These are phyloP conservation scores for Lepidocyrtoides sp. DNA, from an alignment of 2,888 invertebrate species.

Conservation along the genomic window DNA sequence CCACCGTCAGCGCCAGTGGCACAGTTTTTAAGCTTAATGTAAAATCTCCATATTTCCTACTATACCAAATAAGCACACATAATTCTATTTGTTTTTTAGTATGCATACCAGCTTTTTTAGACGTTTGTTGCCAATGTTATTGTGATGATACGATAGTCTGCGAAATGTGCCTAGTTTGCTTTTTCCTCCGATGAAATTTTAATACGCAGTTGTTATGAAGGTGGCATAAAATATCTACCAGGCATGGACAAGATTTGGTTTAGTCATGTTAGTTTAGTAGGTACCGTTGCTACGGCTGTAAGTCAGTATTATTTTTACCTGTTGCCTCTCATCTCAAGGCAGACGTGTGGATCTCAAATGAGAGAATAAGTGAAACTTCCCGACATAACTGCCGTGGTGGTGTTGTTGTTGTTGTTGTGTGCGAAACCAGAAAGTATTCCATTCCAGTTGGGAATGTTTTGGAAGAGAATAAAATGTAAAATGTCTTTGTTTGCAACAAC, in stretches of 20 bases:
- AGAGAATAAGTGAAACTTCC: slow-evolving; percentile 14
- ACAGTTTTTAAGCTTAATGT: slow-evolving; percentile 6
- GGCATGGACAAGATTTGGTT: background rate
- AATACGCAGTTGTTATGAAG: slow-evolving; percentile 43
- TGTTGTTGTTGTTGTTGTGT: no score
- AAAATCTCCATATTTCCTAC: background rate
- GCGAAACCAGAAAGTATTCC: background rate
- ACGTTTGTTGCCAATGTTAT: background rate
- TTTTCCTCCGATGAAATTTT: slow-evolving; percentile 63
- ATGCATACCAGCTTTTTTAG: background rate
- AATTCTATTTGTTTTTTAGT: background rate
- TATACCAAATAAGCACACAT: background rate
- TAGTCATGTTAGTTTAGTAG: background rate
- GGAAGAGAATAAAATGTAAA: background rate
- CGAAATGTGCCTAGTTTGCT: slow-evolving; percentile 47
- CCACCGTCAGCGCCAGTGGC: background rate
- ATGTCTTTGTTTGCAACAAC: slow-evolving; percentile 7
- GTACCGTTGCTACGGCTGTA: background rate
- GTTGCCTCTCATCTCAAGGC: slow-evolving; percentile 49
- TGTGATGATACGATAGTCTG: background rate
- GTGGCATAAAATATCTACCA: slow-evolving; percentile 1
- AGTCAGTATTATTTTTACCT: slow-evolving; percentile 13
- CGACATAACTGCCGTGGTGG: no score
- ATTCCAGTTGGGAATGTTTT: slow-evolving; percentile 1
- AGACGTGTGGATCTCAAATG: slow-evolving; percentile 22